Evolutionary conservation across 2,113 vertebrate genomes (phyloP).

Genomic region (Tragulus kanchil): DNA sequence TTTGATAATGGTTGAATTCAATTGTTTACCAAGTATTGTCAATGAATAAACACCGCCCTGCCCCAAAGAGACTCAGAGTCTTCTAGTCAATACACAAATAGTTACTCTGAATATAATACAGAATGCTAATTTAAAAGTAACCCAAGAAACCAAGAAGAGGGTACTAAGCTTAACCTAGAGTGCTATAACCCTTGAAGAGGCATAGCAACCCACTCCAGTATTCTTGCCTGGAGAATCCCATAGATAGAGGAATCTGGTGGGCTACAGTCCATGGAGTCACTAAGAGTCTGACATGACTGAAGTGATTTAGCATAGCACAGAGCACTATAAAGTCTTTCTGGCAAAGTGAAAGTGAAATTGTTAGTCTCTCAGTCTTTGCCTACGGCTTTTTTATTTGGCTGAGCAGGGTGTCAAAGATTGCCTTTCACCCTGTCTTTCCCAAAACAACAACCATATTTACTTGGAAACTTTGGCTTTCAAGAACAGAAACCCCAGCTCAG

Average conservation of each 20-base stretch:
- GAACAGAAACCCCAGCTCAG: neutral
- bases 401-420: neutral
- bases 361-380: neutral
- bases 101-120: neutral
- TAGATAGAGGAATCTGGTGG: neutral
- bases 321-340: neutral
- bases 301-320: neutral
- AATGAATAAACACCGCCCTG: neutral
- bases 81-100: neutral
- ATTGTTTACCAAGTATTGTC: neutral
- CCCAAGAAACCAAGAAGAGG: neutral
- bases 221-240: neutral
- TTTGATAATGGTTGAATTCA: neutral
- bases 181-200: neutral
- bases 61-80: slow-evolving; percentile 9
- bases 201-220: neutral
- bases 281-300: neutral
- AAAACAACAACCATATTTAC: neutral
- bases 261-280: neutral
- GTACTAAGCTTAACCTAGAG: neutral
- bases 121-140: slow-evolving; percentile 41
- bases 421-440: neutral
- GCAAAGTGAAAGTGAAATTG: neutral
- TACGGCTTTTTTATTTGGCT: neutral
- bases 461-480: neutral